Evolutionary conservation across 2,888 invertebrate genomes (phyloP).

Genomic region (Druceiella hillmani): DNA sequence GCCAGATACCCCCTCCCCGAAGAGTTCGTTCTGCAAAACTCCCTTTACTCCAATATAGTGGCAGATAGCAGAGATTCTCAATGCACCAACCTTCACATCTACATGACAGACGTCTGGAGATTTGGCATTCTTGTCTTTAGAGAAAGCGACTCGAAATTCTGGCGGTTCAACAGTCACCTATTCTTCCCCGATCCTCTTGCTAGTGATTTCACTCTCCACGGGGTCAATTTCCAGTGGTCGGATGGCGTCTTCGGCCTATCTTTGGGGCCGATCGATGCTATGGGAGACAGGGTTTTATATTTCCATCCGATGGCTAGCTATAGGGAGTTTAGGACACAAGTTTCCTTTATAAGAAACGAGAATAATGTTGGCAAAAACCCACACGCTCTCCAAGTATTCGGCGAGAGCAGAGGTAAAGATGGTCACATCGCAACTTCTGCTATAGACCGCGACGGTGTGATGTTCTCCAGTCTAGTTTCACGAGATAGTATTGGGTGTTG

Average conservation of each 20-base stretch:
- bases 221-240: conserved; percentile 74
- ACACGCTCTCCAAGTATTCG: conserved; percentile 35
- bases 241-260: conserved; percentile 77
- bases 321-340: conserved; percentile 68
- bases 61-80: conserved; percentile 55
- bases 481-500: conserved; percentile 74
- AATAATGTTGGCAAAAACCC: conserved; percentile 33
- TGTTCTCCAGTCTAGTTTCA: conserved; percentile 76
- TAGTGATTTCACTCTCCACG: conserved; percentile 68
- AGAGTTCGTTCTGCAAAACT: conserved; percentile 59
- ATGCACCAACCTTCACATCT: conserved; percentile 60
- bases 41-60: conserved; percentile 62
- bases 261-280: conserved; percentile 51
- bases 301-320: conserved; percentile 81
- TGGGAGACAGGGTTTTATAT: conserved; percentile 59
- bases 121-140: conserved; percentile 60
- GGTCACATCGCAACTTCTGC: conserved; percentile 73
- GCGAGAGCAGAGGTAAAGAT: conserved; percentile 50
- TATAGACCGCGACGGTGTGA: conserved; percentile 64
- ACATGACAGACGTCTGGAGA: conserved; percentile 66
- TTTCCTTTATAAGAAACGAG: conserved; percentile 60
- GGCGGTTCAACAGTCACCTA: conserved; percentile 60
- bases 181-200: conserved; percentile 71
- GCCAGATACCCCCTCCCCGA: conserved; percentile 60
- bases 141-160: conserved; percentile 52